phyloP scores from a whole-genome alignment of 2,113 vertebrate genomes.

The Syngnathoides biaculeatus region DNA sequence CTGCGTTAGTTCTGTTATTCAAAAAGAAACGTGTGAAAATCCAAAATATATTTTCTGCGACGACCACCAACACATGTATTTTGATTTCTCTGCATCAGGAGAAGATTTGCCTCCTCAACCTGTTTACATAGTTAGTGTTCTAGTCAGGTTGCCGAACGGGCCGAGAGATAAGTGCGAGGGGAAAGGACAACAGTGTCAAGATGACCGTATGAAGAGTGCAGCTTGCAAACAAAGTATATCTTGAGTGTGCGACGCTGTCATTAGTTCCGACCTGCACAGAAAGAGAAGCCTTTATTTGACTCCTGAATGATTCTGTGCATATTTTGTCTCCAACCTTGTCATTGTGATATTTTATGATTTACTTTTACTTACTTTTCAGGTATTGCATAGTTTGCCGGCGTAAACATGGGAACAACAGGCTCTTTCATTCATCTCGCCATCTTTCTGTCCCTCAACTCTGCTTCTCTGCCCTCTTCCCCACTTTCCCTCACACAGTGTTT shows the following conservation, averaged over 20 bases:
- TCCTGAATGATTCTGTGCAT: conserved; percentile 31
- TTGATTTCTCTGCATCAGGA: background rate
- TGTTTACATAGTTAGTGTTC: conserved; percentile 42
- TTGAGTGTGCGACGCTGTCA: conserved; percentile 20
- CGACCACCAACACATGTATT: background rate
- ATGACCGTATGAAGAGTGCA: conserved; percentile 11
- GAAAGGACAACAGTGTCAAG: conserved; percentile 20
- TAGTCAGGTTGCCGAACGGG: conserved; percentile 34
- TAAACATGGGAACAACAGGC: conserved; percentile 46
- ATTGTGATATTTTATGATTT: conserved; percentile 28
- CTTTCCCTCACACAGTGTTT: conserved; percentile 8
- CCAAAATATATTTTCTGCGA: background rate
- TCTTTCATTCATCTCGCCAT: conserved; percentile 29
- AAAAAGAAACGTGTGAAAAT: background rate
- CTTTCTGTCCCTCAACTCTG: conserved; percentile 24
- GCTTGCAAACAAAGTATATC: background rate
- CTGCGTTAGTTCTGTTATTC: background rate
- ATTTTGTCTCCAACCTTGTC: conserved; percentile 17
- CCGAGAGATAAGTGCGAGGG: conserved; percentile 18
- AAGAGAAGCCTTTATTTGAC: conserved; percentile 40
- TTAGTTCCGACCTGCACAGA: conserved; percentile 25
- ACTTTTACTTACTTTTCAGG: conserved; percentile 20
- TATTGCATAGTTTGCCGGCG: conserved; percentile 24
- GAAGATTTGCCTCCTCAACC: conserved; percentile 30
- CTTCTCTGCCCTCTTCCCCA: conserved; percentile 2